Conservation (phyloP, 1,140 invertebrate species). For the Parasteatoda tepidariorum region DNA sequence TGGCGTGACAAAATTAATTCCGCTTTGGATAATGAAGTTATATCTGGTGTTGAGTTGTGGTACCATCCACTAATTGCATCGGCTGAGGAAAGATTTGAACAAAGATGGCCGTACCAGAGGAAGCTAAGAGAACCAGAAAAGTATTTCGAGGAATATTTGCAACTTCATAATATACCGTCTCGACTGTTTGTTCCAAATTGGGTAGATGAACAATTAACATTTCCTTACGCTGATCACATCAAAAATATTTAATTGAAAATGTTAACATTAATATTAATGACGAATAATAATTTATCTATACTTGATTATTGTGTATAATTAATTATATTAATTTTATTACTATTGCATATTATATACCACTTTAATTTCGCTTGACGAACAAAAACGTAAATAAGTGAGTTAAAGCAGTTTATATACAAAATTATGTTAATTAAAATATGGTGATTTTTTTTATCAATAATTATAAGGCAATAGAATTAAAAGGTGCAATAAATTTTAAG, state of each 20-base stretch:
- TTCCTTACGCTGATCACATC: background rate
- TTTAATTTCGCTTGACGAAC: too few species aligned
- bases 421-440: too few species aligned
- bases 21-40: background rate
- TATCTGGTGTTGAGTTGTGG: background rate
- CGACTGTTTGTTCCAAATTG: conserved; percentile 8
- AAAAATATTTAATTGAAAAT: background rate
- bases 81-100: background rate
- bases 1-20: conserved; percentile 17
- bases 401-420: too few species aligned
- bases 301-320: too few species aligned
- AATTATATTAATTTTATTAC: too few species aligned
- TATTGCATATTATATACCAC: too few species aligned
- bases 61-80: conserved; percentile 11
- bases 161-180: background rate
- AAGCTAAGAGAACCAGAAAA: background rate
- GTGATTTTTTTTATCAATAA: too few species aligned
- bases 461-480: too few species aligned
- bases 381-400: too few species aligned
- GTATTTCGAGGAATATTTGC: conserved; percentile 2
- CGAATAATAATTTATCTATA: too few species aligned
- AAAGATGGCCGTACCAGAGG: conserved; percentile 4
- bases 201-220: conserved; percentile 18
- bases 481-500: too few species aligned
- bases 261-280: too few species aligned